Conservation (phyloP, 2,888 invertebrate species). For the Scelioninae gen. 2 region DNA sequence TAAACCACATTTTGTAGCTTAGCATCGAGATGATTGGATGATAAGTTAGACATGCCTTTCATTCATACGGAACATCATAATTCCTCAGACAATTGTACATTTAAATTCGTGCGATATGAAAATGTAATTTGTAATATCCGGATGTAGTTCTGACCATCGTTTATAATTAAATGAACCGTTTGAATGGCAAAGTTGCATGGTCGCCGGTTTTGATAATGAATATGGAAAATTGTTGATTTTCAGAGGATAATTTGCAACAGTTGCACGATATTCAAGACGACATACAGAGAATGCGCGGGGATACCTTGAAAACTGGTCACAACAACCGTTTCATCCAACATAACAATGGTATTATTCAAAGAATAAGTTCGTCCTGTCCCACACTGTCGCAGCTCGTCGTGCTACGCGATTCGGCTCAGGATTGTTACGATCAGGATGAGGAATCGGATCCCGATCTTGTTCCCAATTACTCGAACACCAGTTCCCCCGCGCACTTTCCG, state of each 20-base stretch:
- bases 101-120: too few species aligned
- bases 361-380: slow-evolving; percentile 86
- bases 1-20: not conserved
- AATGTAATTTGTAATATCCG: too few species aligned
- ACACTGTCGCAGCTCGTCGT: slow-evolving; percentile 76
- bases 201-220: too few species aligned
- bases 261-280: slow-evolving; percentile 85
- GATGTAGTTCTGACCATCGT: too few species aligned
- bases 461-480: slow-evolving; percentile 76
- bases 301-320: slow-evolving; percentile 74
- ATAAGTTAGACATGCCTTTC: too few species aligned
- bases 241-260: slow-evolving; percentile 86
- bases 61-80: too few species aligned
- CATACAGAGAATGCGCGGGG: slow-evolving; percentile 86
- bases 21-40: too few species aligned
- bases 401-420: slow-evolving; percentile 65
- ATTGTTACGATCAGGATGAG: slow-evolving; percentile 70
- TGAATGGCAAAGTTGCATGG: too few species aligned
- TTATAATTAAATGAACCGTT: too few species aligned
- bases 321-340: slow-evolving; percentile 66
- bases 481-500: slow-evolving; percentile 76
- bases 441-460: slow-evolving; percentile 77
- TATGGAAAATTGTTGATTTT: slow-evolving; percentile 62
- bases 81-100: too few species aligned
- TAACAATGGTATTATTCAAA: slow-evolving; percentile 74